These are phyloP conservation scores for Leucoraja ocellata DNA, from an alignment of 2,797 vertebrate species.

Conservation along the genomic window DNA sequence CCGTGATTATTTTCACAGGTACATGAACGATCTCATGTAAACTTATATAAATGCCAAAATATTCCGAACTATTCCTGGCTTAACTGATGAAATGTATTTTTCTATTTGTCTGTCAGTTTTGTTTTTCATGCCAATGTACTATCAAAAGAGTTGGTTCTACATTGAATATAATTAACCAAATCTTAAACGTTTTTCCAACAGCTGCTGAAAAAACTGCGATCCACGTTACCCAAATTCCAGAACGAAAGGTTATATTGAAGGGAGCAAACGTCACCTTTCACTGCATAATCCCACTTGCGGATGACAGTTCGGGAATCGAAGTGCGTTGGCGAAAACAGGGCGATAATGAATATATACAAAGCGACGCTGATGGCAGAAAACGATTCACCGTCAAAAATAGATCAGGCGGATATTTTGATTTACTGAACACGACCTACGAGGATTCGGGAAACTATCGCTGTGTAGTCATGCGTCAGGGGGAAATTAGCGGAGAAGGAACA, in stretches of 20 bases:
- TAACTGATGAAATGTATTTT: neutral
- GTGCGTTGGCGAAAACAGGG: neutral
- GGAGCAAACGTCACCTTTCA: neutral
- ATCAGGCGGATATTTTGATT: neutral
- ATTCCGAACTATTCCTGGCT: neutral
- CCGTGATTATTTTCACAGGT: neutral
- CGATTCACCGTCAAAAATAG: neutral
- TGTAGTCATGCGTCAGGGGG: neutral
- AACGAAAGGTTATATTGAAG: neutral
- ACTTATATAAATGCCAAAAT: neutral
- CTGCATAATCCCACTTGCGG: neutral
- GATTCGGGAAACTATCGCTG: neutral
- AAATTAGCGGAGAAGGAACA: neutral
- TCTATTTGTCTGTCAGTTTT: neutral
- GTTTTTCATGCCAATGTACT: neutral
- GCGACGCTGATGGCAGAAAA: neutral
- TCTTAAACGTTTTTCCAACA: neutral
- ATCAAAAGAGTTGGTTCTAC: neutral
- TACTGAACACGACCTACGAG: neutral
- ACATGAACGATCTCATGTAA: neutral
- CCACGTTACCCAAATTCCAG: neutral
- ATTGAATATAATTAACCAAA: neutral
- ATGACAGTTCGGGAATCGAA: neutral
- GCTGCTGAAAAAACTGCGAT: neutral
- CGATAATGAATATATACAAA: neutral